Evolutionary conservation across 2,113 vertebrate species (phyloP), one percentile per base, ranked within the genome.

Genomic region (Ranitomeya variabilis): DNA sequence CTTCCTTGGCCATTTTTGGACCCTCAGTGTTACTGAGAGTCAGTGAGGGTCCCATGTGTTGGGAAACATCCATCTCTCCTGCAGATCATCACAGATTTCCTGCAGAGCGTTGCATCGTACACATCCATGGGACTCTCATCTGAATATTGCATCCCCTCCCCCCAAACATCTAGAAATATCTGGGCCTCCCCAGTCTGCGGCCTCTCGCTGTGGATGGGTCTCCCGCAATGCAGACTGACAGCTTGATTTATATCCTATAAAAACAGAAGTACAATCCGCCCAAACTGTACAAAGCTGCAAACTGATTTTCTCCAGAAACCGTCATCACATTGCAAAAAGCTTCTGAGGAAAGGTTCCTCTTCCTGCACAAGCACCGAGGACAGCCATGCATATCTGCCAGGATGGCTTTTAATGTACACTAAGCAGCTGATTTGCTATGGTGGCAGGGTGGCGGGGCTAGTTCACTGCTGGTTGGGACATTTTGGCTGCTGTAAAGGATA

Each of bases 171-270:
- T 19, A 51, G 45, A 19, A 51, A 52, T 76, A 37, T n/a, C 31
- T 66, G 4, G 0, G 9, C 19, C 31, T 52, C 4, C 9, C 45
- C 18, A 8, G 80, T 16, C 11, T 18, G 59, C 45, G 80, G 81
- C 81, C 62, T 67, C 37, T 15, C 23, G 81, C 81, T 23, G 37
- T 51, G 45, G 57, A 81, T 19, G 57, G 60, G 16, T 26, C 82
- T 84, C 82, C 82, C 26, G 66, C 81, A 69, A 23, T 23, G 81
- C 81, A 83, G 60, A 21, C n/a, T 83, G 81, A 83, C 81, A 83
- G 81, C n/a, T 69, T 71, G 82, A 84, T 84, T 71, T 84, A 84
- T 84, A 71, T 15, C 64, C 64, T 69, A 84, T 54, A 84, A 84
- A 84, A 84, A 84, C 64, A 69, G 18, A 84, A 69, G 55, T 69